Percentiles rank a stretch among this genome's conserved stretches.
phyloP scores from a whole-genome alignment of 1,140 invertebrate species.

The Nylanderia fulva region DNA sequence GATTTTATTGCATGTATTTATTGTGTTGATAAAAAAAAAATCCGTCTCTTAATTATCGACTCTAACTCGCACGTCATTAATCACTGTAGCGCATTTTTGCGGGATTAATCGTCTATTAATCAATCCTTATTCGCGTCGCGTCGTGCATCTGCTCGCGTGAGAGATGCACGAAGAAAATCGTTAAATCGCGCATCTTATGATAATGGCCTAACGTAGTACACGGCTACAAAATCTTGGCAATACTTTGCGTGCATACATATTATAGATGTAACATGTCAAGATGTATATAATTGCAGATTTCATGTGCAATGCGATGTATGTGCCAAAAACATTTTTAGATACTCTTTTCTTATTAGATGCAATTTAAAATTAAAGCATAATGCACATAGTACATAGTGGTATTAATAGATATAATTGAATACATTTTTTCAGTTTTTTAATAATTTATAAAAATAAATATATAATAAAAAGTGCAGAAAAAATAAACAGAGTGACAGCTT shows the following conservation, averaged over 20 bases:
- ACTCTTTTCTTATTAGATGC: not conserved
- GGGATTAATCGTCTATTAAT: conserved; percentile 43
- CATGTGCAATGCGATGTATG: not conserved
- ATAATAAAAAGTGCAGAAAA: too few species aligned
- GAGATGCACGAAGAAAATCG: not conserved
- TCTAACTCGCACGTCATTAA: conserved; percentile 3
- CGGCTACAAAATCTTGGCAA: not conserved
- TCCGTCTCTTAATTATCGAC: conserved; percentile 19
- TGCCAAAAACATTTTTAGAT: conserved; percentile 19
- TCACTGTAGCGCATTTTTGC: not conserved
- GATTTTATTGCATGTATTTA: not conserved
- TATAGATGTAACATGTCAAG: conserved; percentile 18
- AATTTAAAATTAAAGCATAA: not conserved
- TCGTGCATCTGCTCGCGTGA: not conserved
- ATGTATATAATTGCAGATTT: not conserved
- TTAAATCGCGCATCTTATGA: conserved; percentile 16
- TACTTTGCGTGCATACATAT: conserved; percentile 5
- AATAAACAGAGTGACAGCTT: too few species aligned
- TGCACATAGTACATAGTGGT: too few species aligned
- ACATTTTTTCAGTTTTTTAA: too few species aligned
- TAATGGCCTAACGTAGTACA: not conserved
- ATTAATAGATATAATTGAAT: not conserved
- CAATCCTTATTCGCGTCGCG: conserved; percentile 3
- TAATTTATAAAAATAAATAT: too few species aligned
- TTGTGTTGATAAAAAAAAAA: not conserved